Base-by-base conservation (phyloP, 2,797 vertebrate genomes). In the Acanthis flammea region DNA sequence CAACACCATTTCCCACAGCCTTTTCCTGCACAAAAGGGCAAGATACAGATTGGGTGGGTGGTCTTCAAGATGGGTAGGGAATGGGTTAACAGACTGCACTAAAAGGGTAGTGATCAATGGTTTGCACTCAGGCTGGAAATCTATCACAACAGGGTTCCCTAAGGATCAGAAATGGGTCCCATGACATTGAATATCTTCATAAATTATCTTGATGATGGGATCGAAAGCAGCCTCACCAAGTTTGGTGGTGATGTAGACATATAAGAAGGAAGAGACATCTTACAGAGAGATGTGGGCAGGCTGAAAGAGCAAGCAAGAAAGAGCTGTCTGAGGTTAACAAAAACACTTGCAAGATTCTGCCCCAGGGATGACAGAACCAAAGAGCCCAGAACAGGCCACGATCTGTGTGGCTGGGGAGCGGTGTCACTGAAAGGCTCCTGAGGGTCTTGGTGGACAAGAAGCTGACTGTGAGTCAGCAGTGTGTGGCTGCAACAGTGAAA, bases 261-360 rank as follows among this genome's bases (percentile, higher is more conserved):
- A 2, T 1, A 1, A 47, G 17, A 37, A 37, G 17, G 22, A 77
- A 66, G 19, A 66, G 10, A 5, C 30, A 50, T 51, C 19, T 55
- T 55, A 27, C 9, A 57, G 54, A 71, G n/a, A 57, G 9, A 42
- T 11, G 12, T 18, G 53, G 25, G 28, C 27, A 37, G 60, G 39
- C 21, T 44, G 25, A 17, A 72, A 10, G 14, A 63, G 3, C 50
- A 30, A 6, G 33, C 0, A 0, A 45, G 19, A 31, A 65, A 79
- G 45, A 72, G 21, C 3, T 65, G 19, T 22, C 4, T 22, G 51
- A 51, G 24, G 19, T 28, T 58, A 21, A 58, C 19, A 39, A 18
- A 57, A 62, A 24, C n/a, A 63, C 6, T 5, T 25, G 17, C 14
- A 33, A 58, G 28, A 30, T 15, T 25, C 84, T 57, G 23, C 27